Base-by-base conservation (phyloP, 1,140 invertebrate genomes). In the Drosophila carrolli region DNA sequence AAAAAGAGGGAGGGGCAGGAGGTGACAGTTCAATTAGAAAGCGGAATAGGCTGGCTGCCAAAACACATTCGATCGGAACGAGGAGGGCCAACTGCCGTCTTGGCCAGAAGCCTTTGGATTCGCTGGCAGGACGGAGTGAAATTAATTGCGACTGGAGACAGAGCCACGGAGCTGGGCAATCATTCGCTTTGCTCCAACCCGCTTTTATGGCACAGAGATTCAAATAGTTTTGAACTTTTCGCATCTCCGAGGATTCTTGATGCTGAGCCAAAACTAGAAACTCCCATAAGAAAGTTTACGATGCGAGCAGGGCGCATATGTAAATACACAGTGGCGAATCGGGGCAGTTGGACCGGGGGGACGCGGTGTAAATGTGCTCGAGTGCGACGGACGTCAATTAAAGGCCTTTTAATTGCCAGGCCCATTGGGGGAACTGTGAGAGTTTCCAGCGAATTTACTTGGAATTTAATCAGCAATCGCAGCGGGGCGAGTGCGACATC, bases 271-370 rank as follows among this genome's bases (percentile, higher is more conserved):
- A 76, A 86, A 88, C 83, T 88, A 88, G 83, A 88, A 88, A 89
- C 84, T 89, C 75, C 51, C 83, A 86, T 86, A 84, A 84, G 84
- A 89, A 86, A 85, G 62, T 88, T 88, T 88, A 88, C 83, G 83
- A 86, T 79, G 75, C 73, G 63, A 81, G 61, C 53, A 57, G 47
- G 56, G 58, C 76, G 62, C 84, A 73, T 68, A 80, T 89, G 75
- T 76, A 88, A 80, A 89, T 88, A 77, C 83, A 88, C 84, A 70
- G 84, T 19, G 72, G 43, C 56, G 61, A 88, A 80, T 59, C 37
- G 11, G 50, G 44, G 29, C 5, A 35, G 29, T 4, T 16, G 16
- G 13, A 14, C 50, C 47, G 41, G 7, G 29, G 16, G 35, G 32
- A 40, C 8, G 9, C 8, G 14, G 43, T 14, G 9, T 19, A 48